A percentile compares a stretch with the other conserved stretches of the same genome.
Conservation (phyloP, 2,888 invertebrate species). For the Acleris laterana region DNA sequence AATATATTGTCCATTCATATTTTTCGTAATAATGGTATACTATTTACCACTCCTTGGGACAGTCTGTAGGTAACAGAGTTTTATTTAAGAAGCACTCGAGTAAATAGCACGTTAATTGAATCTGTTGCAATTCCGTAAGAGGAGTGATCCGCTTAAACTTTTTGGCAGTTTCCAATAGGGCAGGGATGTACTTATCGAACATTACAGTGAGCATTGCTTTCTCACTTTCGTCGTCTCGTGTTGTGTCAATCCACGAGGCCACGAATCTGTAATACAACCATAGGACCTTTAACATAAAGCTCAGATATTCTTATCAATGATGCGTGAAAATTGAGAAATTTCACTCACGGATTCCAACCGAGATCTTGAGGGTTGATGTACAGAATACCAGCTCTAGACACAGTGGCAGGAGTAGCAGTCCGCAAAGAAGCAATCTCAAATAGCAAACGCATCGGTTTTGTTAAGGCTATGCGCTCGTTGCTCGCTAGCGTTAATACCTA, state of each 20-base stretch:
- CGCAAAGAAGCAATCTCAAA: conserved; percentile 96
- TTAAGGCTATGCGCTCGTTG: conserved; percentile 96
- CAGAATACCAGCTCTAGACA: conserved; percentile 96
- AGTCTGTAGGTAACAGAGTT: conserved; percentile 92
- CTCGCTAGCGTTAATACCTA: conserved; percentile 95
- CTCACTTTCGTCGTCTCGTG: conserved; percentile 88
- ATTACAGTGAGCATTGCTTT: conserved; percentile 92
- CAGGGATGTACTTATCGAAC: conserved; percentile 96
- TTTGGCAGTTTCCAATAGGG: conserved; percentile 90
- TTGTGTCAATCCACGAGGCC: conserved; percentile 94
- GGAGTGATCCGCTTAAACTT: conserved; percentile 96
- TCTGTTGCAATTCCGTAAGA: conserved; percentile 94
- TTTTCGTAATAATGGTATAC: not conserved
- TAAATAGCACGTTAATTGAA: conserved; percentile 94
- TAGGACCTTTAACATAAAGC: not conserved
- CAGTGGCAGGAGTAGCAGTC: conserved; percentile 97
- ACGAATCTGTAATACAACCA: conserved; percentile 86
- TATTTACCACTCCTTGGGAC: conserved; percentile 93
- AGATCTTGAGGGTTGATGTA: conserved; percentile 97
- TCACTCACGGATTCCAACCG: conserved; percentile 95
- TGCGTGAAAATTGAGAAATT: no score
- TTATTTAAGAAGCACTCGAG: conserved; percentile 93
- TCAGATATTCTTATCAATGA: no score
- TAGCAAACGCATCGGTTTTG: conserved; percentile 94
- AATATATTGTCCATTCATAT: not conserved